Evolutionary conservation across 1,140 invertebrate genomes (phyloP), one percentile per base, ranked within the genome.

Genomic region (Maniola jurtina): DNA sequence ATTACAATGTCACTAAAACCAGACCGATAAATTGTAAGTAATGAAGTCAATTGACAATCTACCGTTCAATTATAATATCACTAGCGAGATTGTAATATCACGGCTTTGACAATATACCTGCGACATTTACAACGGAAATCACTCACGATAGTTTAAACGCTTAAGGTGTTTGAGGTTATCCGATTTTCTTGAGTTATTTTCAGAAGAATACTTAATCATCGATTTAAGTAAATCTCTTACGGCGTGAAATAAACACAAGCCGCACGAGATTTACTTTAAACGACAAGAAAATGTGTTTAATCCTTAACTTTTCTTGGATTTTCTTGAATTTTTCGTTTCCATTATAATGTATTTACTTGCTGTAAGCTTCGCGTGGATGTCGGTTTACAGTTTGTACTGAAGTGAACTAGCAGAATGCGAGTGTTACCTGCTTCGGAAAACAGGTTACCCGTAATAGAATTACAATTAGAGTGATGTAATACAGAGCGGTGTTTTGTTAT

Each of bases 181-280:
- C 25, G 25, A 25, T 25, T 25, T 25, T 25, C 25, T 25, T 25
- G 25, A 25, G 25, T 25, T 25, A 25, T 57, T 52, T 57, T 47
- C 45, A 13, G 63, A 15, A 42, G 57, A 35, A 40, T 52, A 15
- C 25, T 70, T 72, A 65, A 73, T 63, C 33, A 77, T 79, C 72
- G 59, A 47, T 72, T 64, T 45, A 83, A 83, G 64, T 76, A 72
- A 80, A 83, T 83, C 76, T 81, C 72, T 70, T 72, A 71, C 71
- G 72, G 73, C 77, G 74, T 76, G 67, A 60, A 38, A 34, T 34
- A 56, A 45, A 14, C 10, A 80, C 69, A 77, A 76, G 79, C 81
- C 81, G 81, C 81, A 83, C 81, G 81, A 83, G 81, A 83, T 82
- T 84, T 81, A 82, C 81, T 82, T 84, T 61, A 47, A 72, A 59